phyloP scores from a whole-genome alignment of 37 sponge, comb jelly and placozoan species.

The Amphimedon queenslandica region DNA sequence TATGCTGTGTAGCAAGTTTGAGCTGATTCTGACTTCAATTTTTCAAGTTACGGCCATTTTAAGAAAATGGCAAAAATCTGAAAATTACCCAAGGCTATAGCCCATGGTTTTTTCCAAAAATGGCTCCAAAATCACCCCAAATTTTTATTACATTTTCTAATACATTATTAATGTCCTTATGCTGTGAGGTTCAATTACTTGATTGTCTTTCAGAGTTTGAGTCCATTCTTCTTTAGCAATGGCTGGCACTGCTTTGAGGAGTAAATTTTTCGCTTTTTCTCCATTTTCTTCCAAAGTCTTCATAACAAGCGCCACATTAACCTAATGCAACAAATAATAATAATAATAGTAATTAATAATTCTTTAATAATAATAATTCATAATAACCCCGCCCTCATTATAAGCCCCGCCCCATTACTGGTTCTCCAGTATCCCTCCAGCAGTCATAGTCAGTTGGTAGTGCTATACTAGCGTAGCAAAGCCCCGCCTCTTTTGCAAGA shows the following conservation, averaged over 20 bases:
- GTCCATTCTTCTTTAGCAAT: constrained; percentile 68
- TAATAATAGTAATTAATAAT: background rate
- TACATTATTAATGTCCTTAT: no score
- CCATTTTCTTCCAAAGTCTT: constrained; percentile 62
- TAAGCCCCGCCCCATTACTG: constrained; percentile 26
- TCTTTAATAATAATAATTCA: background rate
- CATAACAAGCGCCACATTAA: constrained; percentile 75
- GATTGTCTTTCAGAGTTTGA: constrained; percentile 16
- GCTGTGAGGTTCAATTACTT: no score
- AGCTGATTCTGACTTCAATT: no score
- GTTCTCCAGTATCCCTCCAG: constrained; percentile 68
- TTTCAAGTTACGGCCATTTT: no score
- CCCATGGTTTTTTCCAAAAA: no score
- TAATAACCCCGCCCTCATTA: no score
- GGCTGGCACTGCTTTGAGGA: constrained; percentile 47
- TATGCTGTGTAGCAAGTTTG: no score
- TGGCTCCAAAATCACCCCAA: no score
- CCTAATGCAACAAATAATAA: constrained; percentile 31
- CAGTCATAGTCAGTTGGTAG: constrained; percentile 96
- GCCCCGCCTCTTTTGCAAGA: constrained; percentile 87
- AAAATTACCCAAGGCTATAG: no score
- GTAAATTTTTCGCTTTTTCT: constrained; percentile 42
- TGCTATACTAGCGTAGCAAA: constrained; percentile 88
- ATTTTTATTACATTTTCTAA: no score
- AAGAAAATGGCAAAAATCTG: no score